Base-by-base conservation (phyloP, 2,888 invertebrate genomes). In the Eulithis testata region DNA sequence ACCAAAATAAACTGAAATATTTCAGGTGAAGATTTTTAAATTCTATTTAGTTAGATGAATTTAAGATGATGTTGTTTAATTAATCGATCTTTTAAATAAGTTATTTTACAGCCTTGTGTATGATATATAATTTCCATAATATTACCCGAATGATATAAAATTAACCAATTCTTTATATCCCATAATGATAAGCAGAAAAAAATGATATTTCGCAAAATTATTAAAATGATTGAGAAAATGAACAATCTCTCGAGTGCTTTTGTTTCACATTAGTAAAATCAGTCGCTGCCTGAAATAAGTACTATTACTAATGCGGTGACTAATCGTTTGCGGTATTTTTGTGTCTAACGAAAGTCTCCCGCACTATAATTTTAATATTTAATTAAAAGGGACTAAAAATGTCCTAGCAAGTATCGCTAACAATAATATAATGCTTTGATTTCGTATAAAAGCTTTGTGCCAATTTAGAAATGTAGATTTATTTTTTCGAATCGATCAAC, bases 401-500 rank as follows among this genome's bases (percentile, higher is more conserved):
- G 8, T 8, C 40, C 40, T 8, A 40, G 8, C 14, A 45, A 45
- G 44, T 43, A 27, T 37, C n/a, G 12, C 12, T 52, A 8, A 31
- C 37, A 45, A 36, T 14, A 47, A 54, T 49, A 0, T 47, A 60
- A 27, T 11, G 12, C 51, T 57, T n/a, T 37, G 14, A 14, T 31
- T 14, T 44, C 9, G 11, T 27, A 51, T 11, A 4, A 3, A 51
- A 49, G 49, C 49, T 51, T 50, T 40, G 49, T 27, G 21, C 43
- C 43, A 43, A 50, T 50, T 40, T 50, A 27, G 9, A 43, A 44
- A 50, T 5, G 58, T 8, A 51, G 51, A 27, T 51, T 59, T 9
- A 40, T 12, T 44, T 37, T 57, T 53, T 49, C 14, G 14, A 65
- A 67, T 64, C 50, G 54, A 69, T 63, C 60, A 63, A 57, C 66